Evolutionary conservation across 92 coral and sea anemone species (phyloP).

Genomic region (Paragorgia papillata): DNA sequence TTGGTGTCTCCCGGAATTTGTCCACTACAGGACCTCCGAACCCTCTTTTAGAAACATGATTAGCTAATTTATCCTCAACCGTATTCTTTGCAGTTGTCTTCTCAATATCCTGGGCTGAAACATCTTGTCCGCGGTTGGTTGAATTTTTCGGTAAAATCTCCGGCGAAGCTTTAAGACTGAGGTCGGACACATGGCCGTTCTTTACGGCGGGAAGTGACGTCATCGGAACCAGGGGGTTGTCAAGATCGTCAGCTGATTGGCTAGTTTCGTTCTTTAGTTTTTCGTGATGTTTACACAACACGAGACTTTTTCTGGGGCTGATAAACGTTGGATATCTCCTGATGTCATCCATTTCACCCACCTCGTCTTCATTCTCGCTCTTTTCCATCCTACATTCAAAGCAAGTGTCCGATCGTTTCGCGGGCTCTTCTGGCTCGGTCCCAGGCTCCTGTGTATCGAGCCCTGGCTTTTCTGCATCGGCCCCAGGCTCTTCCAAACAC

Average conservation of each 20-base stretch:
- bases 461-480: too few species aligned
- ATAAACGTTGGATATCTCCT: slow-evolving; percentile 37
- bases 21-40: neutral
- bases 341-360: neutral
- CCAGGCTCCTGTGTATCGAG: neutral
- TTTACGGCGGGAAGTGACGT: neutral
- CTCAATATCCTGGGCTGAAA: too few species aligned
- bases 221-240: slow-evolving; percentile 1
- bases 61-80: too few species aligned
- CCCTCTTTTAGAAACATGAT: neutral
- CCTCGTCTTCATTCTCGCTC: slow-evolving; percentile 13
- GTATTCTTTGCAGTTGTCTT: too few species aligned
- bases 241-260: neutral
- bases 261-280: slow-evolving; percentile 1
- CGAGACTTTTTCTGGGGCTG: slow-evolving; percentile 43
- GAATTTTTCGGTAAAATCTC: neutral
- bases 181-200: neutral
- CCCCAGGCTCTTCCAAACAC: neutral
- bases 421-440: neutral
- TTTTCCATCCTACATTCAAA: slow-evolving; percentile 35
- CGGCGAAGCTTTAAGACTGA: neutral
- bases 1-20: neutral
- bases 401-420: slow-evolving; percentile 2
- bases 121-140: neutral
- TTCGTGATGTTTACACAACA: slow-evolving; percentile 40